These are phyloP conservation scores for Sylvia borin DNA, from an alignment of 2,797 vertebrate species.

Conservation along the genomic window DNA sequence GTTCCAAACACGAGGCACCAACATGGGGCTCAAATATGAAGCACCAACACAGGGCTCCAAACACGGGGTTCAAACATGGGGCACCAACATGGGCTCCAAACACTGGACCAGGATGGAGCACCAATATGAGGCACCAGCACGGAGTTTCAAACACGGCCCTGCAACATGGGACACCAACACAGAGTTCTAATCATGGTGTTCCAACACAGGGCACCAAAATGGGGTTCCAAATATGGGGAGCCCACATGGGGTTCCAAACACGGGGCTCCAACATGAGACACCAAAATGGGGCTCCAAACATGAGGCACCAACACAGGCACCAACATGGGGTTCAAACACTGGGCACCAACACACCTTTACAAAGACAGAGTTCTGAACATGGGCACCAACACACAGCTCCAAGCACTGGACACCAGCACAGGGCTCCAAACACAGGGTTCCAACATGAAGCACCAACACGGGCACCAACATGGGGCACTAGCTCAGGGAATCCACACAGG, in stretches of 20 bases:
- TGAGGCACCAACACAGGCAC: not conserved
- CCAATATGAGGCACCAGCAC: not conserved
- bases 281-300: not conserved
- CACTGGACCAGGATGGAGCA: no score
- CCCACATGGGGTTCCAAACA: not conserved
- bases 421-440: not conserved
- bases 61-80: not conserved
- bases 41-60: no score
- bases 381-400: no score
- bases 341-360: not conserved
- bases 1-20: no score
- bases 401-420: no score
- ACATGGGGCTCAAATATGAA: no score
- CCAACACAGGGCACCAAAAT: not conserved
- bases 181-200: not conserved
- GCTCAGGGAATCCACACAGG: not conserved
- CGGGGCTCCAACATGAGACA: not conserved
- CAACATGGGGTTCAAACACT: no score
- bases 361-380: rapidly evolving
- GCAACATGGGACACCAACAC: no score
- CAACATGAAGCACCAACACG: not conserved
- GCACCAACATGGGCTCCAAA: not conserved
- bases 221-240: not conserved
- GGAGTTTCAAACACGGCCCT: not conserved
- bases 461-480: not conserved